A percentile compares a stretch with the other conserved stretches of the same genome.
Evolutionary conservation across 1,140 invertebrate genomes (phyloP).

Genomic region (Holotrichia oblita): DNA sequence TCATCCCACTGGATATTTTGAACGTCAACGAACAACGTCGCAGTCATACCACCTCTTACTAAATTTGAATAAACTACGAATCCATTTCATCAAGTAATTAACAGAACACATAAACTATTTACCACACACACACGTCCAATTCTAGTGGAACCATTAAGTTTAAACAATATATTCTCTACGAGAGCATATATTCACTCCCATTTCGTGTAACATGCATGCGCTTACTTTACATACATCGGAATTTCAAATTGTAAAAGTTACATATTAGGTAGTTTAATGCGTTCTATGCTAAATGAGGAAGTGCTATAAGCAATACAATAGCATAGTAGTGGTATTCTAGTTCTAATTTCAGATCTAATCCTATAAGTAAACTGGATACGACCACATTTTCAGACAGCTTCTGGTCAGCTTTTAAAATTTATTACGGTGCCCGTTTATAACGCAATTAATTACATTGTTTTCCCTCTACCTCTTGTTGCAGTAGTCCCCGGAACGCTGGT

Average conservation of each 20-base stretch:
- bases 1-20: conserved; percentile 5
- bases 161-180: conserved; percentile 32
- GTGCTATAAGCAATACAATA: not conserved
- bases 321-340: not conserved
- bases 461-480: not conserved
- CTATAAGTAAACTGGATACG: not conserved
- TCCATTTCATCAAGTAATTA: conserved; percentile 30
- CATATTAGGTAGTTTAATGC: conserved; percentile 21
- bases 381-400: conserved; percentile 3
- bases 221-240: conserved; percentile 29
- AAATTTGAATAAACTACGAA: conserved; percentile 10
- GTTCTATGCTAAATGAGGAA: not conserved
- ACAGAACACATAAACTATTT: conserved; percentile 17
- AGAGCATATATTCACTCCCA: conserved; percentile 12
- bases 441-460: conserved; percentile 15
- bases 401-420: conserved; percentile 34
- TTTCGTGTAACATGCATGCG: conserved; percentile 15
- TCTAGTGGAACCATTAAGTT: not conserved
- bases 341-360: conserved; percentile 21
- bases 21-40: not conserved
- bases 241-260: conserved; percentile 37
- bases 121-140: not conserved
- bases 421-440: conserved; percentile 30
- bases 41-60: not conserved
- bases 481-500: not conserved